Percentiles rank a stretch among this genome's conserved stretches.
Evolutionary conservation across 2,797 vertebrate genomes (phyloP).

Genomic region (Odontamblyopus rebecca): DNA sequence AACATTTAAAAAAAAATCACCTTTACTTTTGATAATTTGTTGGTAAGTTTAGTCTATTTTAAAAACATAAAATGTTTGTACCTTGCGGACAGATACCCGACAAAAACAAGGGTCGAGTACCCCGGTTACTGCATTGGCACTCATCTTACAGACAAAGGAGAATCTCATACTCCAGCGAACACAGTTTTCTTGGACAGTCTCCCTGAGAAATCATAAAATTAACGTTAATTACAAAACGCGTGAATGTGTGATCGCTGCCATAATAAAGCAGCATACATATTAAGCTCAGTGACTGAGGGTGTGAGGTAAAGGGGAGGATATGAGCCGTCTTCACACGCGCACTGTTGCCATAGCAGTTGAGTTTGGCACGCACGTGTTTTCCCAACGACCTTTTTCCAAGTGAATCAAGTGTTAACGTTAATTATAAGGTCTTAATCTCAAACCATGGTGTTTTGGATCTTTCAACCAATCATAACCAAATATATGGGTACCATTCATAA

Average conservation of each 20-base stretch:
- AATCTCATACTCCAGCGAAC: constrained; percentile 92
- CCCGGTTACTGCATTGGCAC: constrained; percentile 87
- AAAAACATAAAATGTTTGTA: constrained; percentile 44
- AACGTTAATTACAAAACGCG: background rate
- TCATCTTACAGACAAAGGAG: constrained; percentile 94
- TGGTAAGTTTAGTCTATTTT: constrained; percentile 10
- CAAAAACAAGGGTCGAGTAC: constrained; percentile 90
- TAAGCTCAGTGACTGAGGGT: too few relatives aligned
- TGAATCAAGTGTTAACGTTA: constrained; percentile 42
- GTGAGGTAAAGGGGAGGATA: too few relatives aligned
- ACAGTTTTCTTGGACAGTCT: constrained; percentile 91
- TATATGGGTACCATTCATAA: too few relatives aligned
- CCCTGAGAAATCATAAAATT: constrained; percentile 69
- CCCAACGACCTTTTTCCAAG: constrained; percentile 2
- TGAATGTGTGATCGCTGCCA: background rate
- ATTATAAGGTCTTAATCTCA: background rate
- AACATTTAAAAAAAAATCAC: background rate
- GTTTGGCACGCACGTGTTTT: constrained; percentile 26
- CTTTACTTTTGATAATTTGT: constrained; percentile 5
- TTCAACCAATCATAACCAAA: background rate
- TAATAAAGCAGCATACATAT: too few relatives aligned
- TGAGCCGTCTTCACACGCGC: constrained; percentile 34
- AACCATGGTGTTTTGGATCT: too few relatives aligned
- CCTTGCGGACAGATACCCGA: constrained; percentile 95
- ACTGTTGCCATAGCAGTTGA: constrained; percentile 52